Conservation (phyloP, 2,888 invertebrate genomes). For the Agriopis aurantiaria region DNA sequence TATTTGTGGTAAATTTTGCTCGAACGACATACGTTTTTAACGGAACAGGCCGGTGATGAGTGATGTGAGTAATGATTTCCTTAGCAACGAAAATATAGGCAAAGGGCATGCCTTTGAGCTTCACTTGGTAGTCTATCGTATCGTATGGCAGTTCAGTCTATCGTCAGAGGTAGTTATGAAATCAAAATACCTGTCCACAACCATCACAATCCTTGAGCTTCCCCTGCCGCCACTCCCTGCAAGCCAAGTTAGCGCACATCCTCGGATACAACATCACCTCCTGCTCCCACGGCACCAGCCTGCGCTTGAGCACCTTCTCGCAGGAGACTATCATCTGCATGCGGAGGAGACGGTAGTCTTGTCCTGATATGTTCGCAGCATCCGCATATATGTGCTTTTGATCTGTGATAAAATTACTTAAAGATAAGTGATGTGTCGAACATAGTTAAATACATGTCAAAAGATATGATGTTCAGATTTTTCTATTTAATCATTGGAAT, state of each 20-base stretch:
- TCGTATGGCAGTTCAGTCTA: no score
- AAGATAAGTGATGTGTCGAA: neutral
- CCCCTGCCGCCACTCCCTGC: conserved; percentile 84
- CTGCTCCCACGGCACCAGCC: conserved; percentile 88
- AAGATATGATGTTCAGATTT: no score
- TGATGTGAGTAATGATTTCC: no score
- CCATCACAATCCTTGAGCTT: conserved; percentile 83
- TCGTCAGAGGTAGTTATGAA: neutral
- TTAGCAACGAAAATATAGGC: no score
- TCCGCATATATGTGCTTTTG: conserved; percentile 84
- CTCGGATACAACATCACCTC: conserved; percentile 90
- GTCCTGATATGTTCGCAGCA: conserved; percentile 79
- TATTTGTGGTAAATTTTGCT: no score
- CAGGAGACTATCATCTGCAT: conserved; percentile 88
- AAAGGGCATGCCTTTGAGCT: no score
- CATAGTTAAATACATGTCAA: no score
- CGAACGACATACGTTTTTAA: no score
- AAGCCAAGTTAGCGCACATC: conserved; percentile 84
- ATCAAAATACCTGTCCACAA: conserved; percentile 83
- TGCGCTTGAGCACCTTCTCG: conserved; percentile 86
- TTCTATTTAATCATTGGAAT: no score
- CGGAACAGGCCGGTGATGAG: no score
- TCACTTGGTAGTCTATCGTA: no score
- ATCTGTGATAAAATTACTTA: conserved; percentile 60
- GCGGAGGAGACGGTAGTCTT: conserved; percentile 88